Evolutionary conservation across 1,140 invertebrate genomes (phyloP).

Genomic region (Thaumatotibia leucotreta): DNA sequence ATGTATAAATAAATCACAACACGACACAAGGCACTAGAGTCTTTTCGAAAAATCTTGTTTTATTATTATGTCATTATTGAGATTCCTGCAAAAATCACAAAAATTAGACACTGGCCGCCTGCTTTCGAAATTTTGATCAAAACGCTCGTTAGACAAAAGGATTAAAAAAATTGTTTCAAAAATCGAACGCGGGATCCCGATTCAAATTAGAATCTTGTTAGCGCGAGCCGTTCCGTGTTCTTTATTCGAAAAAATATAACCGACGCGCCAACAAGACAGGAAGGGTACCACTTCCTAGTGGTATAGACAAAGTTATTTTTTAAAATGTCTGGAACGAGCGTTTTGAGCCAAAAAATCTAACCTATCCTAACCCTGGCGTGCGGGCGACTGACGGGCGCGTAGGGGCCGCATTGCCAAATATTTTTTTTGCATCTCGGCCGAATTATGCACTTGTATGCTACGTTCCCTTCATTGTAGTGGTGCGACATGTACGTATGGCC

Average conservation of each 20-base stretch:
- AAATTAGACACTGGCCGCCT: slow-evolving; percentile 29
- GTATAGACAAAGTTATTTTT: slow-evolving; percentile 61
- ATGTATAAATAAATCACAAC: slow-evolving; percentile 57
- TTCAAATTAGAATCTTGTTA: slow-evolving; percentile 58
- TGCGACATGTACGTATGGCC: slow-evolving; percentile 71
- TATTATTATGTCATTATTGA: slow-evolving; percentile 29
- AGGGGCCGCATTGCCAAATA: slow-evolving; percentile 76
- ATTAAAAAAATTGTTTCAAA: slow-evolving; percentile 28
- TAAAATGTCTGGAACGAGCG: slow-evolving; percentile 68
- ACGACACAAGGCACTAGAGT: slow-evolving; percentile 70
- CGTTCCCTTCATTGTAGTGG: slow-evolving; percentile 74
- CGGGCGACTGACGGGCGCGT: slow-evolving; percentile 73
- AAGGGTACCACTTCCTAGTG: slow-evolving; percentile 55
- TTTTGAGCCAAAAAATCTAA: slow-evolving; percentile 76
- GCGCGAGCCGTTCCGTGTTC: slow-evolving; percentile 40
- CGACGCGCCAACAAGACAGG: slow-evolving; percentile 53
- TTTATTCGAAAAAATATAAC: slow-evolving; percentile 67
- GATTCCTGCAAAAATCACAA: slow-evolving; percentile 7
- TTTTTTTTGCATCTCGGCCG: slow-evolving; percentile 77
- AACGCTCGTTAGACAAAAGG: slow-evolving; percentile 44
- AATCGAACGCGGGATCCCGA: slow-evolving; percentile 35
- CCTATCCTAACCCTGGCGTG: slow-evolving; percentile 74
- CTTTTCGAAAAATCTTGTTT: slow-evolving; percentile 41
- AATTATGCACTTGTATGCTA: slow-evolving; percentile 77
- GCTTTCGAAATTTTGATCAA: slow-evolving; percentile 35